phyloP scores from a whole-genome alignment of 2,113 vertebrate genomes.

The Raphicerus campestris region DNA sequence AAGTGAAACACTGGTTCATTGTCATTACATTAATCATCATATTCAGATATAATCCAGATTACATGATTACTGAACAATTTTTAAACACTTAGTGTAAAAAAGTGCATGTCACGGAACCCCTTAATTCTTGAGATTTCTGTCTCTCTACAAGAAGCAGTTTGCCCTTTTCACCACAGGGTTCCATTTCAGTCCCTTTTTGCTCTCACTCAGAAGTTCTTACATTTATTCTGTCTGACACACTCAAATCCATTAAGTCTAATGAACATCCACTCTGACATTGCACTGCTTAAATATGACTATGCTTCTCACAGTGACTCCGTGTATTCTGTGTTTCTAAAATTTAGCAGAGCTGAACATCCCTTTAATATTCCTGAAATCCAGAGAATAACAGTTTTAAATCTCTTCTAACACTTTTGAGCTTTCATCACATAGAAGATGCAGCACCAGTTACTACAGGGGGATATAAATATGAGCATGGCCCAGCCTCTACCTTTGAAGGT shows the following conservation, averaged over 20 bases:
- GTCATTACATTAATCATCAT: neutral
- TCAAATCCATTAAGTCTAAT: conserved; percentile 39
- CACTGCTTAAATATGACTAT: neutral
- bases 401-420: neutral
- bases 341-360: neutral
- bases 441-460: too few relatives aligned
- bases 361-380: neutral
- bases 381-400: neutral
- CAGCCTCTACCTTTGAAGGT: neutral
- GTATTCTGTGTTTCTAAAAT: neutral
- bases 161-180: neutral
- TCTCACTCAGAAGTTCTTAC: neutral
- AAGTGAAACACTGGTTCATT: neutral
- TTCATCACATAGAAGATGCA: neutral
- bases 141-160: neutral
- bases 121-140: neutral
- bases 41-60: neutral
- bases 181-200: neutral
- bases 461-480: neutral
- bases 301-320: neutral
- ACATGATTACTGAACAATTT: neutral
- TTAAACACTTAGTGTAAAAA: neutral
- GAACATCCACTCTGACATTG: conserved; percentile 34
- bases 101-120: neutral
- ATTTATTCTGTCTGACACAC: neutral